These are phyloP conservation scores for Bacillus rossius DNA, from an alignment of 1,140 invertebrate genomes.

Conservation along the genomic window DNA sequence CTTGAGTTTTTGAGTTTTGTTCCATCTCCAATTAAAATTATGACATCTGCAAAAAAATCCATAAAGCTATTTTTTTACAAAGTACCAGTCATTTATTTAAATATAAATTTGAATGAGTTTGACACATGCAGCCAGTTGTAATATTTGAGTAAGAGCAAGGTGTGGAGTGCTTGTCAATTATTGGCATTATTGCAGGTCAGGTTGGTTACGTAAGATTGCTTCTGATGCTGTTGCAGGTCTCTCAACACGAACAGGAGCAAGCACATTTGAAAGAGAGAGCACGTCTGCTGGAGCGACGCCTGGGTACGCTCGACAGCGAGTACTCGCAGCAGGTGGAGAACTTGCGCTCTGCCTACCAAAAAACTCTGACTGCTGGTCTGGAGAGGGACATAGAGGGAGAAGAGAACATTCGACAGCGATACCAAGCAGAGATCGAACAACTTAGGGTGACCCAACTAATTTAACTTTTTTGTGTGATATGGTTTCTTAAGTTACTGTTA, in stretches of 20 bases:
- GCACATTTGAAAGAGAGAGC: constrained; percentile 50
- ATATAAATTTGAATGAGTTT: too few species aligned
- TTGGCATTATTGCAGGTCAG: too few species aligned
- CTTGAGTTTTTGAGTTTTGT: too few species aligned
- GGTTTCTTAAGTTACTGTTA: constrained; percentile 2
- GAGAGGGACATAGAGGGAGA: constrained; percentile 37
- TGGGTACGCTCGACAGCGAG: constrained; percentile 66
- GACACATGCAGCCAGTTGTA: too few species aligned
- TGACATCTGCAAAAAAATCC: too few species aligned
- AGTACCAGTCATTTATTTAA: too few species aligned
- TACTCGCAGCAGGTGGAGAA: constrained; percentile 72
- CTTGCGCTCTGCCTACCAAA: constrained; percentile 60
- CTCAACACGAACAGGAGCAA: constrained; percentile 42
- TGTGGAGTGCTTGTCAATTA: too few species aligned
- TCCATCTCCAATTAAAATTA: too few species aligned
- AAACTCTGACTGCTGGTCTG: constrained; percentile 28
- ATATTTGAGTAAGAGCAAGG: too few species aligned
- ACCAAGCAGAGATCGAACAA: constrained; percentile 83
- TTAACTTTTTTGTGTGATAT: neutral
- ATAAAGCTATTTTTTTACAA: too few species aligned
- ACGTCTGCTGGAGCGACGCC: constrained; percentile 57
- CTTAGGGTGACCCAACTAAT: constrained; percentile 50
- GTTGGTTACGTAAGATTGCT: too few species aligned
- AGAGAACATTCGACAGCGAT: constrained; percentile 65
- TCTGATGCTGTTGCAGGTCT: neutral